phyloP scores from a whole-genome alignment of 2,113 vertebrate genomes.

The Pleuronectes platessa region DNA sequence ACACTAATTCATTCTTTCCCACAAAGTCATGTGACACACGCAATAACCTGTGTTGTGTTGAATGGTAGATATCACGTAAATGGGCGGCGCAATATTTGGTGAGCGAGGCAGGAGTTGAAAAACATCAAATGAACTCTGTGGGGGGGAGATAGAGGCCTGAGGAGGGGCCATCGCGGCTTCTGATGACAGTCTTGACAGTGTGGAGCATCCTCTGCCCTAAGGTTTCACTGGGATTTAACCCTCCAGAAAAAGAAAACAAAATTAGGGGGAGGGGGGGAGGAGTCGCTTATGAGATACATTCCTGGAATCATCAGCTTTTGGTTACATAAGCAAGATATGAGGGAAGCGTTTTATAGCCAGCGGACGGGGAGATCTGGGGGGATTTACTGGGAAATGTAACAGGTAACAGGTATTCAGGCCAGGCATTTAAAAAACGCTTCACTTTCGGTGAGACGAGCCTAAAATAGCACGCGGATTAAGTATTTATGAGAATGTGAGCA shows the following conservation, averaged over 20 bases:
- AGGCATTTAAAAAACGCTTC: slow-evolving; percentile 63
- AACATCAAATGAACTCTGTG: slow-evolving; percentile 55
- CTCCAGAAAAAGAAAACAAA: slow-evolving; percentile 33
- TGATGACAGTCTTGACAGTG: slow-evolving; percentile 61
- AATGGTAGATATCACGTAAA: slow-evolving; percentile 48
- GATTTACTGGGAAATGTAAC: slow-evolving; percentile 62
- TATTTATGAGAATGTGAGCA: slow-evolving; percentile 53
- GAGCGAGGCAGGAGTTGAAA: slow-evolving; percentile 42
- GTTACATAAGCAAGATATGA: slow-evolving; percentile 62
- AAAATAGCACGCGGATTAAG: slow-evolving; percentile 48
- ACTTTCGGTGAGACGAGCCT: slow-evolving; percentile 44
- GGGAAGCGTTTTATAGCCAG: slow-evolving; percentile 45
- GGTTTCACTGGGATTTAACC: slow-evolving; percentile 56
- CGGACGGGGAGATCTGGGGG: slow-evolving; percentile 26
- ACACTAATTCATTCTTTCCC: slow-evolving; percentile 9
- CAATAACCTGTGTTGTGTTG: slow-evolving; percentile 30
- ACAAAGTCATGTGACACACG: slow-evolving; percentile 25
- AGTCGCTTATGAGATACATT: slow-evolving; percentile 65
- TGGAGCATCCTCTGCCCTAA: slow-evolving; percentile 54
- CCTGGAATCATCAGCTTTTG: slow-evolving; percentile 66
- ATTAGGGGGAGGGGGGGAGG: no score
- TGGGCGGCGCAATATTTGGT: slow-evolving; percentile 45
- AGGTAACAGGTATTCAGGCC: slow-evolving; percentile 62
- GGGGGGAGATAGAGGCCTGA: slow-evolving; percentile 43
- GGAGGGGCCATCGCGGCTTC: slow-evolving; percentile 41